These are phyloP conservation scores for Solenodon paradoxus DNA, from an alignment of 2,113 vertebrate genomes.

Conservation along the genomic window DNA sequence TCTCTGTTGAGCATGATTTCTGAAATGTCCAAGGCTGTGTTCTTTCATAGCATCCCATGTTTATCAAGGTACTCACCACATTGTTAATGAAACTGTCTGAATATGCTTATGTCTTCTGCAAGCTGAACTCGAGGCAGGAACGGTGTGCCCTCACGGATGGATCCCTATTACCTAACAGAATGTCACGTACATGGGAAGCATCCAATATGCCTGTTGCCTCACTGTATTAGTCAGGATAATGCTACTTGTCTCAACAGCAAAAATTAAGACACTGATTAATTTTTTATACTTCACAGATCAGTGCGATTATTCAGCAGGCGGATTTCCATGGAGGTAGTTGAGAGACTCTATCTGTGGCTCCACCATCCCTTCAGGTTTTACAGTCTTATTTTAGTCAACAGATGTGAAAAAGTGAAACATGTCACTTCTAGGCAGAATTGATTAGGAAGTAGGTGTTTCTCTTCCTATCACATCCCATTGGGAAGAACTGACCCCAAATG, in stretches of 20 bases:
- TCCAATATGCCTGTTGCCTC: background rate
- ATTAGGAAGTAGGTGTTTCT: background rate
- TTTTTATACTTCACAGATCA: background rate
- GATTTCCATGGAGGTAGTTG: background rate
- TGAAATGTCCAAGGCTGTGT: background rate
- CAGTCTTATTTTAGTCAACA: background rate
- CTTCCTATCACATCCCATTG: background rate
- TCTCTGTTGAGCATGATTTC: background rate
- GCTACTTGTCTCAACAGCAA: background rate
- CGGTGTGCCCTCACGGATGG: background rate
- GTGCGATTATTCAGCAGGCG: background rate
- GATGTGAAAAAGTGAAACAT: background rate
- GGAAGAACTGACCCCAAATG: background rate
- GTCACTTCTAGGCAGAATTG: too few species aligned
- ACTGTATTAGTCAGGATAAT: background rate
- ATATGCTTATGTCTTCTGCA: background rate
- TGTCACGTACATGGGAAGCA: background rate
- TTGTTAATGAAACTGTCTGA: background rate
- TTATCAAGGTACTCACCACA: background rate
- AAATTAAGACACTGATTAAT: background rate
- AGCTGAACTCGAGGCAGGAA: background rate
- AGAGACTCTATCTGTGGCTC: background rate
- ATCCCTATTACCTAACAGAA: background rate
- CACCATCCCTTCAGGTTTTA: background rate
- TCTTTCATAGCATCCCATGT: background rate